Percentiles rank a stretch among this genome's conserved stretches.
Conservation (phyloP, 2,113 vertebrate genomes). For the Petroica traversi region DNA sequence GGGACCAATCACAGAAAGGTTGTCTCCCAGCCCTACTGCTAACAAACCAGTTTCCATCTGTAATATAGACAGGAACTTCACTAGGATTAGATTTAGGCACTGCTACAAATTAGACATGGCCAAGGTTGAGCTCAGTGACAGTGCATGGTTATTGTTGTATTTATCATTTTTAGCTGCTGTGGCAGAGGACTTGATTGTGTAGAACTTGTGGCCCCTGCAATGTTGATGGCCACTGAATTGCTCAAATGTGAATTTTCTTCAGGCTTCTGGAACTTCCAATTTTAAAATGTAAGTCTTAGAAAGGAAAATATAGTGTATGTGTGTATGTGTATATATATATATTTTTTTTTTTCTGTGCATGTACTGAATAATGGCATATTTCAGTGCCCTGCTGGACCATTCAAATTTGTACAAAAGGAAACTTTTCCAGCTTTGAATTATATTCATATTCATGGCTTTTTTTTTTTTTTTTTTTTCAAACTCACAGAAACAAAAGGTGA, state of each 20-base stretch:
- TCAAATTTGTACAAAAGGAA: not conserved
- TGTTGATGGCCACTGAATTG: accelerated
- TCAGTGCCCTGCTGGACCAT: not conserved
- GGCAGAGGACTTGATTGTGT: not conserved
- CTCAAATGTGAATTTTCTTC: not conserved
- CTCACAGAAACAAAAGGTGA: not conserved
- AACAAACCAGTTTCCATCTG: not conserved
- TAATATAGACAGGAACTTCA: not conserved
- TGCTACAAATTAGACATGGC: not conserved
- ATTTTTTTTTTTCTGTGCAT: not conserved
- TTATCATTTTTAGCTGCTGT: not conserved
- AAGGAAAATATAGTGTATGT: not conserved
- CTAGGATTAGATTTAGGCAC: not conserved
- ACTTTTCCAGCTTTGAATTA: not conserved
- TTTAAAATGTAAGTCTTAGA: not conserved
- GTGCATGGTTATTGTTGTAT: not conserved
- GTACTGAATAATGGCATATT: not conserved
- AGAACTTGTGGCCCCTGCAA: too few relatives aligned
- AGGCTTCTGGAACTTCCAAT: not conserved
- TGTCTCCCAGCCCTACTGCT: not conserved
- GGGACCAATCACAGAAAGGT: not conserved
- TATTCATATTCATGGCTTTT: not conserved
- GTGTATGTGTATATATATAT: not conserved
- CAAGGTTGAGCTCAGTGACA: not conserved
- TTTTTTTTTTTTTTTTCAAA: not conserved